phyloP scores from a whole-genome alignment of 2,797 vertebrate genomes.

The Darevskia nairensis region DNA sequence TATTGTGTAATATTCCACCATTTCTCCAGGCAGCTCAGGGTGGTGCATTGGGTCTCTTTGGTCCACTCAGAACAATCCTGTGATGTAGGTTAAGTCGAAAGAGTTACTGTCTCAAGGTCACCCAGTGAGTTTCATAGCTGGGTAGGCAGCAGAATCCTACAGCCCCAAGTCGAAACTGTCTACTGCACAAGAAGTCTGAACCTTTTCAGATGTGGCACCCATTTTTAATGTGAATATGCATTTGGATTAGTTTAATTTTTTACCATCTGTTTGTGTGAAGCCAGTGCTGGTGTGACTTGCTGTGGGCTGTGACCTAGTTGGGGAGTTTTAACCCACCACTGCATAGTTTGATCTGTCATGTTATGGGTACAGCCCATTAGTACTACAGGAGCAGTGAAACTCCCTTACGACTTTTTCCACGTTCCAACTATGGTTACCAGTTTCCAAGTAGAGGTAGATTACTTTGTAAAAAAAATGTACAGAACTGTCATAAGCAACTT shows the following conservation, averaged over 20 bases:
- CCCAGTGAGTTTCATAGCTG: neutral
- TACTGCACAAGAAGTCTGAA: neutral
- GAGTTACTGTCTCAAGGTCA: neutral
- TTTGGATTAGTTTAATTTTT: neutral
- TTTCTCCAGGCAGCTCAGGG: neutral
- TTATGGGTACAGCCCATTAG: too few species aligned
- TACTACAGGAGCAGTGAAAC: neutral
- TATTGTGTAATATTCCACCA: neutral
- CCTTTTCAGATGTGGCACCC: neutral
- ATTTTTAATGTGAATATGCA: too few species aligned
- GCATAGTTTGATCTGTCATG: too few species aligned
- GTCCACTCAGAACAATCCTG: neutral
- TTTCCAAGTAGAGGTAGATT: slow-evolving; percentile 70
- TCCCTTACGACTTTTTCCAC: neutral
- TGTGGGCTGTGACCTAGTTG: too few species aligned
- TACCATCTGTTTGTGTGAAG: neutral
- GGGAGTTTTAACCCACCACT: too few species aligned
- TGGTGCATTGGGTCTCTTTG: neutral
- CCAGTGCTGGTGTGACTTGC: neutral
- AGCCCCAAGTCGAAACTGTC: too few species aligned
- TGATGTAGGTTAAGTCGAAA: neutral
- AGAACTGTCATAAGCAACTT: slow-evolving; percentile 75
- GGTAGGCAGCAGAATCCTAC: neutral
- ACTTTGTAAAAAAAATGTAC: slow-evolving; percentile 64
- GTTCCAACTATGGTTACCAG: slow-evolving; percentile 66